These are phyloP conservation scores for Lasioglossum calceatum DNA, from an alignment of 2,888 invertebrate species.

Conservation along the genomic window DNA sequence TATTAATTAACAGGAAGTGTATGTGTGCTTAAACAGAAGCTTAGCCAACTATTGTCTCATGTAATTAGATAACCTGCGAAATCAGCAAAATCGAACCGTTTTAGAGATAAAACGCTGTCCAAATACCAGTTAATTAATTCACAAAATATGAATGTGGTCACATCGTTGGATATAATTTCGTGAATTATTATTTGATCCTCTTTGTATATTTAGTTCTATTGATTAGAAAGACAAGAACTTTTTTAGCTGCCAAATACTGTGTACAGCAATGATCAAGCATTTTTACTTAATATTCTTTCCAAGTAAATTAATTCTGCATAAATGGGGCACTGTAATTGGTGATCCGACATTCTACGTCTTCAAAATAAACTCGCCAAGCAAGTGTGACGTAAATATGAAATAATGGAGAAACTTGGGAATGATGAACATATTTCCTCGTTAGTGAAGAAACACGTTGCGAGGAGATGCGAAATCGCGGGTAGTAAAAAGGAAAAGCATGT, in stretches of 20 bases:
- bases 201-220: not conserved
- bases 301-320: not conserved
- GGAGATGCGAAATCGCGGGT: not conserved
- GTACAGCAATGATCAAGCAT: not conserved
- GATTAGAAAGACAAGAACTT: not conserved
- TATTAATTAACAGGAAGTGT: not conserved
- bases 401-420: not conserved
- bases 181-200: not conserved
- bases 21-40: not conserved
- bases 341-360: not conserved
- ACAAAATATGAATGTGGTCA: not conserved
- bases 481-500: not conserved
- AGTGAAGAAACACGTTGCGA: not conserved
- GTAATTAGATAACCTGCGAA: not conserved
- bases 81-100: not conserved
- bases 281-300: not conserved
- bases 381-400: slow-evolving; percentile 6
- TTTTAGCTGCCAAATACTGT: not conserved
- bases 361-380: not conserved
- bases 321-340: not conserved
- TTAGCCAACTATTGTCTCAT: not conserved
- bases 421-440: slow-evolving; percentile 5
- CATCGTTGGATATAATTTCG: not conserved
- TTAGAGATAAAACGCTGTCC: not conserved
- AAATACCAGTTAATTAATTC: not conserved